These are phyloP conservation scores for Erinaceus europaeus DNA, from an alignment of 2,113 vertebrate genomes.

Conservation along the genomic window DNA sequence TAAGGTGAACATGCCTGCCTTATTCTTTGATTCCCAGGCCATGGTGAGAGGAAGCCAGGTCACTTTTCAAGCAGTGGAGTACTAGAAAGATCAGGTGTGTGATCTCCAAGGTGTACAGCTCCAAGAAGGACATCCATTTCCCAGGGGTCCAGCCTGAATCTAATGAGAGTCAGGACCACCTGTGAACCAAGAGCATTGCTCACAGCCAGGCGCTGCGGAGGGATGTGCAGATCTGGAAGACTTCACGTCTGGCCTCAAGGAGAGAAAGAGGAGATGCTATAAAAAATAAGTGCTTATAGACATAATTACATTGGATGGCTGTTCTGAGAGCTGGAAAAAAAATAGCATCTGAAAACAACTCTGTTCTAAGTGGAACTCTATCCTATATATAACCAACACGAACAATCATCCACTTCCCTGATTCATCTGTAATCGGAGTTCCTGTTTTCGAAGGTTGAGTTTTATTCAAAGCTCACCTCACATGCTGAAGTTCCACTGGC, in stretches of 20 bases:
- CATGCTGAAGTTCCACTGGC: neutral
- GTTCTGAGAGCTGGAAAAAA: slow-evolving; percentile 32
- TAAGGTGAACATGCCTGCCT: neutral
- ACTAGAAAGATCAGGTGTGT: neutral
- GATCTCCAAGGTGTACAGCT: too few relatives aligned
- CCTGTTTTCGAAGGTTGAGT: slow-evolving; percentile 18
- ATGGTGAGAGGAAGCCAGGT: neutral
- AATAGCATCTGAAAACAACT: slow-evolving; percentile 54
- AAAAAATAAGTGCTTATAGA: slow-evolving; percentile 38
- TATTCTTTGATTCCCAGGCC: neutral
- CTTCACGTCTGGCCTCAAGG: neutral
- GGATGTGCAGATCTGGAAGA: neutral
- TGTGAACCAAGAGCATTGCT: fast-evolving
- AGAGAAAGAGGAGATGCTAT: neutral
- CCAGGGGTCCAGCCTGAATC: neutral
- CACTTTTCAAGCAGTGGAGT: neutral
- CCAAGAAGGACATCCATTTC: neutral
- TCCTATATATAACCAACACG: slow-evolving; percentile 52
- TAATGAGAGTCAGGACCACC: neutral
- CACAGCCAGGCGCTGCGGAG: neutral
- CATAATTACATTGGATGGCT: slow-evolving; percentile 8
- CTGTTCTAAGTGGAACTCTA: slow-evolving; percentile 5
- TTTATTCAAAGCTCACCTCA: slow-evolving; percentile 35
- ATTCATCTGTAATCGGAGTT: slow-evolving; percentile 33
- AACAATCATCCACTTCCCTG: slow-evolving; percentile 42